A percentile compares a stretch with the other conserved stretches of the same genome.
Evolutionary conservation across 2,888 invertebrate genomes (phyloP).

Genomic region (Chrysina gloriosa): DNA sequence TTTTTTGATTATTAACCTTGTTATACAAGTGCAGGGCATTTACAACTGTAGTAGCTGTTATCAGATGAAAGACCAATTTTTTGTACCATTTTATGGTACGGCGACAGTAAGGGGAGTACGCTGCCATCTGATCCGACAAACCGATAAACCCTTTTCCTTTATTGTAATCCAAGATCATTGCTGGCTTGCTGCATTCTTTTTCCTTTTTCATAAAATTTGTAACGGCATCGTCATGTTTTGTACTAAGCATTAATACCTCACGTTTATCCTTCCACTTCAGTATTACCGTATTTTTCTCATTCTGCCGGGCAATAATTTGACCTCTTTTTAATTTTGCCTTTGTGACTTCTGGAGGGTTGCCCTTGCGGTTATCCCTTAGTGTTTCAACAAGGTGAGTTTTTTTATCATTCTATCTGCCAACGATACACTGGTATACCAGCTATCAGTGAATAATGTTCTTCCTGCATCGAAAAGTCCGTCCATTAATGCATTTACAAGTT

Average conservation of each 20-base stretch:
- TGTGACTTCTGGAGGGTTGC: slow-evolving; percentile 50
- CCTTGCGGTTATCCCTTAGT: slow-evolving; percentile 52
- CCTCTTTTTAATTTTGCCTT: slow-evolving; percentile 48
- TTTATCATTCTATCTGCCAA: slow-evolving; percentile 47
- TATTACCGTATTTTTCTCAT: slow-evolving; percentile 48
- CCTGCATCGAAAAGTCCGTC: slow-evolving; percentile 45
- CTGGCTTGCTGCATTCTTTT: too few species aligned
- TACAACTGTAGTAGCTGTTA: too few species aligned
- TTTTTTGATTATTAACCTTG: too few species aligned
- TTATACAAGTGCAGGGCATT: too few species aligned
- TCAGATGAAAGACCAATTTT: too few species aligned
- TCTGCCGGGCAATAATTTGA: slow-evolving; percentile 33
- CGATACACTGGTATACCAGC: slow-evolving; percentile 51
- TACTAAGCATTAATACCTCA: slow-evolving; percentile 54
- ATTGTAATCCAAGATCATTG: too few species aligned
- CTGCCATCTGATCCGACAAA: too few species aligned
- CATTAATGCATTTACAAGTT: slow-evolving; percentile 44
- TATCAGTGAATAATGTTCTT: slow-evolving; percentile 49
- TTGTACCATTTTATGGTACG: too few species aligned
- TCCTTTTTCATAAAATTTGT: too few species aligned
- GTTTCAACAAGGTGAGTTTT: slow-evolving; percentile 54
- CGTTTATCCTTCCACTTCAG: slow-evolving; percentile 56
- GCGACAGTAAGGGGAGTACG: too few species aligned
- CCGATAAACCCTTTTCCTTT: too few species aligned
- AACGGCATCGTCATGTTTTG: too few species aligned